Base-by-base conservation (phyloP, 2,888 invertebrate genomes). In the Anticlea derivata region DNA sequence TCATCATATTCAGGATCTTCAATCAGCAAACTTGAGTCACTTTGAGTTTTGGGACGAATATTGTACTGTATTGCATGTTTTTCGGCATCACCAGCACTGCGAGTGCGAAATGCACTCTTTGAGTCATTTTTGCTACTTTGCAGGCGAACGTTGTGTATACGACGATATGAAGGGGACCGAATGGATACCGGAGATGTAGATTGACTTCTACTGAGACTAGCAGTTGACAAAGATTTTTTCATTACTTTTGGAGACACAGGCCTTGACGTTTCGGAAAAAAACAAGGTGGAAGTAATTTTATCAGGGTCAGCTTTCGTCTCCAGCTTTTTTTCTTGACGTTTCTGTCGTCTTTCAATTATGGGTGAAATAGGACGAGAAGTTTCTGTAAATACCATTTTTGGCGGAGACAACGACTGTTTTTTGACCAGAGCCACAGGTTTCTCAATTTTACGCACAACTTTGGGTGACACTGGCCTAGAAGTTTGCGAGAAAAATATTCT, bases 61-160 rank as follows among this genome's bases (percentile, higher is more conserved):
- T 58, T 73, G 37, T 65, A 65, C 54, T 64, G 44, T n/a, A 37
- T 31, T 2, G 65, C 12, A 60, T 70, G 72, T 64, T 79, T 74
- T 45, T 94, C 93, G 7, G 92, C 92, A 58, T 94, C 94, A 38
- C 94, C 94, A 1, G 94, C 92, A 68, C 95, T 95, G 58, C 92
- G 92, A 1, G 95, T 93, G 26, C 95, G 82, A 41, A 89, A 80
- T 7, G 91, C 72, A 66, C 92, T 62, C 79, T 87, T 85, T 5
- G 74, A 77, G 34, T 75, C 73, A 60, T 84, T 71, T 63, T 80
- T 91, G 30, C 68, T 74, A 34, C 68, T 80, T 64, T 89, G 86
- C 50, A 77, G 73, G 58, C 91, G 85, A 11, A 84, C 83, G 62
- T 79, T 91, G 60, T 93, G 92, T 55, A 94, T 94, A 52, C 93